Evolutionary conservation across 2,888 invertebrate genomes (phyloP), one percentile per base, ranked within the genome.

Genomic region (Lacanobia wlatinum): DNA sequence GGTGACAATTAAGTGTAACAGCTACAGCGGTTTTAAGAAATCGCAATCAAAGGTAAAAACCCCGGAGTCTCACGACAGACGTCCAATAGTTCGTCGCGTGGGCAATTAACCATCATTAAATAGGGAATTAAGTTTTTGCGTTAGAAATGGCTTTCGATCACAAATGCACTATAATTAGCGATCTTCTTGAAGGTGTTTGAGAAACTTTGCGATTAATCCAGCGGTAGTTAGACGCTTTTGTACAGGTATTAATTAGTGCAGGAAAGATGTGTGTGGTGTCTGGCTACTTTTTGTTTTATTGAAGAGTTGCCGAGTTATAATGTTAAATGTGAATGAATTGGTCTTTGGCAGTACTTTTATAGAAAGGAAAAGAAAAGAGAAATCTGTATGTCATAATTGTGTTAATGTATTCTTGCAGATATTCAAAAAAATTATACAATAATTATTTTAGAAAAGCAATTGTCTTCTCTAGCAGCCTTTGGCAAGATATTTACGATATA

Each of bases 51-150:
- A 52, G 71, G 71, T 76, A 87, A 88, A 87, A 86, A 87, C 75
- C 71, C 56, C 64, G 77, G 72, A 87, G 85, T 90, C 91, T 86
- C 90, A 90, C 88, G 87, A 82, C 75, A 74, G 85, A 87, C 84
- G 85, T 78, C 75, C 64, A 56, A 81, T 85, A 88, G 88, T 87
- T 86, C 78, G 87, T 82, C 83, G 84, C 87, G 84, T 82, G 88
- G 82, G 88, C 87, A 91, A 94, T 94, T 94, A 93, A 83, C 88
- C 83, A 87, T 92, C 91, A 94, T 94, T 93, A 93, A 80, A 34
- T 89, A 86, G 88, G 73, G 87, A 85, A 91, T 91, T 90, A 88
- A 87, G 88, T 93, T 93, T 91, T 93, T 93, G 91, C 89, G 87
- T 91, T 91, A 90, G 91, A 90, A 88, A 90, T 84, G 81, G 85